Base-by-base conservation (phyloP, 1,140 invertebrate species). In the Lasioglossum albipes region DNA sequence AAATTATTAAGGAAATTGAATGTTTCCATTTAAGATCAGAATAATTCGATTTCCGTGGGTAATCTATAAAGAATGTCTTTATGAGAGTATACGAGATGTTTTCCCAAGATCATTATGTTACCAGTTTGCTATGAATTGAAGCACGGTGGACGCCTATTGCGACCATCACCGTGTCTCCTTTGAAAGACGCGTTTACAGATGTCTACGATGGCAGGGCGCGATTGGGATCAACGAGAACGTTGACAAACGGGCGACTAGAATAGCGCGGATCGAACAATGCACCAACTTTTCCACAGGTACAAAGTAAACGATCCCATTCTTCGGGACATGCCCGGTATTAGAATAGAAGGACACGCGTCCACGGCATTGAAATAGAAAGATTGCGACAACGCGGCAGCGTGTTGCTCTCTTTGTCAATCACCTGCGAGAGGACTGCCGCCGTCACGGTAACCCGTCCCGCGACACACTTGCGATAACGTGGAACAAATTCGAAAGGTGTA, bases 391-490 rank as follows among this genome's bases (percentile, higher is more conserved):
- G 67, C 57, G 67, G 52, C 75, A 62, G 42, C 27, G 62, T 64
- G 68, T 78, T 68, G 68, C 45, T 42, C 68, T 64, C 45, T 4
- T 42, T 78, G 75, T 78, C 75, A 64, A 64, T 78, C 49, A 62
- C 31, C 42, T 7, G 7, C 45, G 49, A n/a, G 49, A n/a, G 45
- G 10, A 61, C 36, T 49, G 12, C 18, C 57, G 20, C 27, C 16
- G 31, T 20, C 13, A 27, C 52, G 13, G 16, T 9, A 22, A 49
- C 52, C 45, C 31, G 59, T 49, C 13, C 27, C 6, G 22, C 41
- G 22, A 22, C 45, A 52, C 49, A n/a, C 18, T 71, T 20, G 20
- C 69, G 18, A 41, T 36, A 62, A 45, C 22, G 18, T 16, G 61
- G 42, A 16, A 49, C 42, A 77, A 69, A 77, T 71, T 49, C 27